Percentiles rank a stretch among this genome's conserved stretches.
Conservation (phyloP, 92 coral and sea anemone genomes). For the Epizoanthus ramosus region DNA sequence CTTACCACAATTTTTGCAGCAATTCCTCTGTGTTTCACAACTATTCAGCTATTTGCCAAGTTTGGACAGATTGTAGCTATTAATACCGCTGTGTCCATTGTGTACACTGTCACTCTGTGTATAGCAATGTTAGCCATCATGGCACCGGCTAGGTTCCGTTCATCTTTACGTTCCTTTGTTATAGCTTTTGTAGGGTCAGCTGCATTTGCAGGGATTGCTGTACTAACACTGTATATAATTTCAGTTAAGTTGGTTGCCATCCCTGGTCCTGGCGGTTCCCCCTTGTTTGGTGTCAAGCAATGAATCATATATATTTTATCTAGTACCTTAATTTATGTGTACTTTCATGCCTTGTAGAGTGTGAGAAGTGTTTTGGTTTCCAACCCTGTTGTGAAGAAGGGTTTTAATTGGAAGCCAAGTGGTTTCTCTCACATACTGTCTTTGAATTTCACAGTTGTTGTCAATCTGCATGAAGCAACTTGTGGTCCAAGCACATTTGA, state of each 20-base stretch:
- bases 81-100: constrained; percentile 88
- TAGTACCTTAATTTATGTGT: too few relatives aligned
- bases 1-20: constrained; percentile 91
- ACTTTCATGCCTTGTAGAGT: too few relatives aligned
- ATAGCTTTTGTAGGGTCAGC: constrained; percentile 57
- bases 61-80: constrained; percentile 96
- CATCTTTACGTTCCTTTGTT: constrained; percentile 47
- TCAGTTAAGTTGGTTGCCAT: constrained; percentile 67
- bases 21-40: constrained; percentile 87
- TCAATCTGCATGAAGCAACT: too few relatives aligned
- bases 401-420: too few relatives aligned
- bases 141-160: constrained; percentile 82
- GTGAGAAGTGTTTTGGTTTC: too few relatives aligned
- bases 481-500: too few relatives aligned
- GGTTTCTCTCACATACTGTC: too few relatives aligned
- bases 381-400: too few relatives aligned
- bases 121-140: constrained; percentile 76
- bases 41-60: constrained; percentile 96
- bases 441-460: too few relatives aligned
- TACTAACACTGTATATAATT: constrained; percentile 54
- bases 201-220: constrained; percentile 40
- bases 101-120: constrained; percentile 82
- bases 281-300: constrained; percentile 50
- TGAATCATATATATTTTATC: background rate
- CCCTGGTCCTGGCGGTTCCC: constrained; percentile 87